These are phyloP conservation scores for Dissostichus mawsoni DNA, from an alignment of 2,113 vertebrate species.

Conservation along the genomic window DNA sequence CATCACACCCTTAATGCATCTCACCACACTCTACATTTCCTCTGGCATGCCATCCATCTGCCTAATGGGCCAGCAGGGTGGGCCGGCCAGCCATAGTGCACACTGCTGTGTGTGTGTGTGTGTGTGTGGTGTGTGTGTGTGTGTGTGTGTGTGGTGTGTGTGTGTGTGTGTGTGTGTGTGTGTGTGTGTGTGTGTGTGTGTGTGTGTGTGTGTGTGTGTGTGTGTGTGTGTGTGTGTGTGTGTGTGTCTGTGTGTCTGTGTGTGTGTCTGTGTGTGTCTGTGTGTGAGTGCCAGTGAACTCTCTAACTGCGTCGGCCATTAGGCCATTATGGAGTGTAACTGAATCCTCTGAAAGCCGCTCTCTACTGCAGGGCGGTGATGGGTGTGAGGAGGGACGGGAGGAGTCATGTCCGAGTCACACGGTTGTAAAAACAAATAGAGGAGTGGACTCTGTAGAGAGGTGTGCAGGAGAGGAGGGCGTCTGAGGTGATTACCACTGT, in stretches of 20 bases:
- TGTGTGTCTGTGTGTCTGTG: constrained; percentile 18
- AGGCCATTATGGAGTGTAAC: constrained; percentile 74
- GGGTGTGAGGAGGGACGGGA: constrained; percentile 44
- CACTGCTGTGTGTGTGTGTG: constrained; percentile 22
- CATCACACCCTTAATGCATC: constrained; percentile 77
- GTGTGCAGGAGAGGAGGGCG: constrained; percentile 34
- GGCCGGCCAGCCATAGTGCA: constrained; percentile 60
- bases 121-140: constrained; percentile 44
- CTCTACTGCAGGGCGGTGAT: constrained; percentile 49
- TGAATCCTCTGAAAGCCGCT: constrained; percentile 70
- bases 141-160: constrained; percentile 41
- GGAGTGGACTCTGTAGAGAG: constrained; percentile 35
- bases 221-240: constrained; percentile 10
- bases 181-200: constrained; percentile 16
- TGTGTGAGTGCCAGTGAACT: constrained; percentile 47
- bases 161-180: constrained; percentile 51
- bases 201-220: constrained; percentile 23
- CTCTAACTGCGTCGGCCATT: constrained; percentile 64
- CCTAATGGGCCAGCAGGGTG: constrained; percentile 76
- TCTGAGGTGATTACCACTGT: constrained; percentile 50
- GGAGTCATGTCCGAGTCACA: constrained; percentile 17
- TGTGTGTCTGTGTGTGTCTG: constrained; percentile 21
- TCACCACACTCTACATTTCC: constrained; percentile 72
- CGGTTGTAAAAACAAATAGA: constrained; percentile 62
- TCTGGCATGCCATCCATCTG: constrained; percentile 74